Conservation (phyloP, 2,888 invertebrate genomes). For the Pegoplata infirma region DNA sequence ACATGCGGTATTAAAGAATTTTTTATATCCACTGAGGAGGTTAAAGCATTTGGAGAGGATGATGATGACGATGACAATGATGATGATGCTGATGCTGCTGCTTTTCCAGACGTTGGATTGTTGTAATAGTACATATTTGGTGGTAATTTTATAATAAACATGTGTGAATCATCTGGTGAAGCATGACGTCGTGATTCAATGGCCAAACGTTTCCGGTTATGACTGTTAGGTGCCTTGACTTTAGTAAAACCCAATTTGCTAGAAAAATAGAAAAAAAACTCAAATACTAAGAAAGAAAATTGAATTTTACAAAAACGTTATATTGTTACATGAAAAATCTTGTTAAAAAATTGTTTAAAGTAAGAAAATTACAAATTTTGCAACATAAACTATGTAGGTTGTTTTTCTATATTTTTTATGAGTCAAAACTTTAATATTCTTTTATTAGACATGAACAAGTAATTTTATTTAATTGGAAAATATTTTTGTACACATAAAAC, state of each 20-base stretch:
- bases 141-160: slow-evolving; percentile 91
- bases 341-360: not conserved
- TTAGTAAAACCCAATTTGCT: slow-evolving; percentile 87
- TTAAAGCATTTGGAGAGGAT: slow-evolving; percentile 38
- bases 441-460: not conserved
- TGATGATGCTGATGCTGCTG: slow-evolving; percentile 66
- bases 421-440: not conserved
- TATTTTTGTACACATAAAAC: too few species aligned
- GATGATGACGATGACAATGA: too few species aligned
- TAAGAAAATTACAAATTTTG: slow-evolving; percentile 29
- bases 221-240: slow-evolving; percentile 86
- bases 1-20: slow-evolving; percentile 34
- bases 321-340: not conserved
- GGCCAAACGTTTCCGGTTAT: slow-evolving; percentile 88
- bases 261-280: slow-evolving; percentile 40
- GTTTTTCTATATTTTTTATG: slow-evolving; percentile 21
- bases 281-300: slow-evolving; percentile 32
- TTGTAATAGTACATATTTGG: slow-evolving; percentile 91
- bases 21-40: slow-evolving; percentile 39
- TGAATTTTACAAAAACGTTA: slow-evolving; percentile 12
- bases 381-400: slow-evolving; percentile 46
- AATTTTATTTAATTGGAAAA: slow-evolving; percentile 34
- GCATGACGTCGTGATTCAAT: slow-evolving; percentile 86
- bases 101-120: slow-evolving; percentile 77
- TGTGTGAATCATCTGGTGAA: slow-evolving; percentile 87